Percentiles rank a stretch among this genome's conserved stretches.
phyloP scores from a whole-genome alignment of 1,140 invertebrate species.

The Neodiprion lecontei region DNA sequence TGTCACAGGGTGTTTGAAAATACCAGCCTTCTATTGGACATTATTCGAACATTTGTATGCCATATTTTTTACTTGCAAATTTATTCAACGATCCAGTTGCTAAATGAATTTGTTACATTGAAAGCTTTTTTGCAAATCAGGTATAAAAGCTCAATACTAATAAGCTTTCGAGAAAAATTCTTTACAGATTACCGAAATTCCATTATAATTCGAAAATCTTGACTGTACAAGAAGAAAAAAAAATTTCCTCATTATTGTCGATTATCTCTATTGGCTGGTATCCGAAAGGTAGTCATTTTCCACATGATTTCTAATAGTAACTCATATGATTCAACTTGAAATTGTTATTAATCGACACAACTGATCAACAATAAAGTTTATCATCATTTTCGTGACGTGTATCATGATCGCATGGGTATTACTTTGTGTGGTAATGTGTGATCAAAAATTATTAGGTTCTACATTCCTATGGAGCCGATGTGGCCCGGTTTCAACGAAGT shows the following conservation, averaged over 20 bases:
- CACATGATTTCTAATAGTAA: not conserved
- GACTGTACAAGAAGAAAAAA: not conserved
- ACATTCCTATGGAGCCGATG: constrained; percentile 50
- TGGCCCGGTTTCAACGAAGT: constrained; percentile 34
- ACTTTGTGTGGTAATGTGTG: constrained; percentile 31
- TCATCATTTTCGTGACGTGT: not conserved
- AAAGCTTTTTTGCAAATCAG: not conserved
- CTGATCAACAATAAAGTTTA: not conserved
- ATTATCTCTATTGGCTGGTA: not conserved
- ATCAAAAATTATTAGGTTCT: constrained; percentile 36
- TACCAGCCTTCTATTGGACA: not conserved
- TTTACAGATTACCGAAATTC: too few relatives aligned
- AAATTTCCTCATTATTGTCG: not conserved
- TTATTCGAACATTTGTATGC: not conserved
- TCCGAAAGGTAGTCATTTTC: not conserved
- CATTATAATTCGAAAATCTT: not conserved
- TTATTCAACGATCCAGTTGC: too few relatives aligned
- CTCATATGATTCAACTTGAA: not conserved
- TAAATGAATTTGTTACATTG: not conserved
- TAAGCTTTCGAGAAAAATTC: too few relatives aligned
- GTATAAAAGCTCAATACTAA: too few relatives aligned
- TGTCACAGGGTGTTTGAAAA: not conserved
- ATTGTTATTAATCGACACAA: not conserved
- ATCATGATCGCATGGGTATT: not conserved
- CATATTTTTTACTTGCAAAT: not conserved